A percentile compares a stretch with the other conserved stretches of the same genome.
Conservation (phyloP, 2,797 vertebrate species). For the Rhabdomys pumilio region DNA sequence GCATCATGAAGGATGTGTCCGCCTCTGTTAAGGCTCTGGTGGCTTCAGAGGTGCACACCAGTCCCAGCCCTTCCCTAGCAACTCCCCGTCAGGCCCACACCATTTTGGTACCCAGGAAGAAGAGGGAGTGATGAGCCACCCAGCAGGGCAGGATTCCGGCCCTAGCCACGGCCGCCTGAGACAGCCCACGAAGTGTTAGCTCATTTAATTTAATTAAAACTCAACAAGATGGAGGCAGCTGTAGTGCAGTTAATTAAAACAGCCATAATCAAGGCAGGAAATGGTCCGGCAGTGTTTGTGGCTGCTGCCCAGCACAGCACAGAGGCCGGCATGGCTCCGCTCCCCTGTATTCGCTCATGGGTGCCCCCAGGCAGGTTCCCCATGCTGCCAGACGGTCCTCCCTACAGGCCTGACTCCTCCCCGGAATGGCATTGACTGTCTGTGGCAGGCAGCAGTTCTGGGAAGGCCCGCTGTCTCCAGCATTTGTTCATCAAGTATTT, state of each 20-base stretch:
- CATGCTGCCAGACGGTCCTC: constrained; percentile 40
- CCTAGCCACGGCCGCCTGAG: constrained; percentile 83
- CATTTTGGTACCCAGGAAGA: background rate
- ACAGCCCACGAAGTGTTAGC: constrained; percentile 88
- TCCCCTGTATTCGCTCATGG: background rate
- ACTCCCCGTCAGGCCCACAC: background rate
- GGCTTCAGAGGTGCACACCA: background rate
- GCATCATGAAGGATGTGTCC: background rate
- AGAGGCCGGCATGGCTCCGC: background rate
- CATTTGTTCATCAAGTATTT: constrained; percentile 68
- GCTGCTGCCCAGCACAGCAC: constrained; percentile 62
- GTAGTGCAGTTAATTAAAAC: constrained; percentile 89
- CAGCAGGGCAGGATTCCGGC: constrained; percentile 60
- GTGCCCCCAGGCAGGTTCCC: constrained; percentile 59
- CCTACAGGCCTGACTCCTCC: constrained; percentile 43
- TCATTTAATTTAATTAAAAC: constrained; percentile 91
- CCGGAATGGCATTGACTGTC: background rate
- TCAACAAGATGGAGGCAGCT: constrained; percentile 89
- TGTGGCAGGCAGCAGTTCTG: constrained; percentile 55
- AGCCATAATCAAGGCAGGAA: constrained; percentile 85
- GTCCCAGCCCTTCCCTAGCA: background rate
- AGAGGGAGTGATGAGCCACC: constrained; percentile 54
- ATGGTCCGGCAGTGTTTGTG: constrained; percentile 62
- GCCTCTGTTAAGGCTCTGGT: background rate
- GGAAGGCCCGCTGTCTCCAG: constrained; percentile 27